Evolutionary conservation across 2,888 invertebrate species (phyloP).

Genomic region (Ichneumoninae sp.): DNA sequence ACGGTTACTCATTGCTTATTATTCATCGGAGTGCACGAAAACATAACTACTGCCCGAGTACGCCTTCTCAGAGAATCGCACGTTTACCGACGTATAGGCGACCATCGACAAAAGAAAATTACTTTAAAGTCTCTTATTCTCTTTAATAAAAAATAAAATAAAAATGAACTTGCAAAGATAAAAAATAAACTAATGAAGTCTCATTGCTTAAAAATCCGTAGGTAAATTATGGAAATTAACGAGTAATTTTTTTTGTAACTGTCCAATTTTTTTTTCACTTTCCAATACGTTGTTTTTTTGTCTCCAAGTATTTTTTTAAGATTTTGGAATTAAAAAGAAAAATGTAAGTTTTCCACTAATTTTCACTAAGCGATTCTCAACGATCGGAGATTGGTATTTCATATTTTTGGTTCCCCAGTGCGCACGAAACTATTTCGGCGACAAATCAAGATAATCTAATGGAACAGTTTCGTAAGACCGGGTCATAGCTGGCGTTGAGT

Average conservation of each 20-base stretch:
- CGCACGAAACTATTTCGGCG: too few relatives aligned
- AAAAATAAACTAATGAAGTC: too few relatives aligned
- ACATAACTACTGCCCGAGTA: neutral
- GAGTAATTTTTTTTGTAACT: neutral
- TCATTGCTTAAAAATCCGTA: too few relatives aligned
- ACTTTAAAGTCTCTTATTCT: neutral
- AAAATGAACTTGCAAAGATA: too few relatives aligned
- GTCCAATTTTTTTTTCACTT: neutral
- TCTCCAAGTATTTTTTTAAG: neutral
- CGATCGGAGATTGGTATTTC: neutral
- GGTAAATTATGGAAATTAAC: too few relatives aligned
- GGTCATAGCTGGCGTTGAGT: slow-evolving; percentile 26
- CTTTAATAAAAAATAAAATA: neutral
- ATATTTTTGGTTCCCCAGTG: too few relatives aligned
- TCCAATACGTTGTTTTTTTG: neutral
- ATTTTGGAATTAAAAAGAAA: neutral
- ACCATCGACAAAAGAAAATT: neutral
- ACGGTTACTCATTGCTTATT: neutral
- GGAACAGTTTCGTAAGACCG: neutral
- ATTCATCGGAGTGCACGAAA: neutral
- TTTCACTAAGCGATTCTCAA: neutral
- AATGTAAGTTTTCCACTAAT: neutral
- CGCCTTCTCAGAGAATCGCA: neutral
- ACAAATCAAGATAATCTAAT: neutral
- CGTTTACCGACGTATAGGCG: neutral